Percentiles rank a stretch among this genome's conserved stretches.
These are phyloP conservation scores for Helicoverpa zea DNA, from an alignment of 1,140 invertebrate genomes.

Conservation along the genomic window DNA sequence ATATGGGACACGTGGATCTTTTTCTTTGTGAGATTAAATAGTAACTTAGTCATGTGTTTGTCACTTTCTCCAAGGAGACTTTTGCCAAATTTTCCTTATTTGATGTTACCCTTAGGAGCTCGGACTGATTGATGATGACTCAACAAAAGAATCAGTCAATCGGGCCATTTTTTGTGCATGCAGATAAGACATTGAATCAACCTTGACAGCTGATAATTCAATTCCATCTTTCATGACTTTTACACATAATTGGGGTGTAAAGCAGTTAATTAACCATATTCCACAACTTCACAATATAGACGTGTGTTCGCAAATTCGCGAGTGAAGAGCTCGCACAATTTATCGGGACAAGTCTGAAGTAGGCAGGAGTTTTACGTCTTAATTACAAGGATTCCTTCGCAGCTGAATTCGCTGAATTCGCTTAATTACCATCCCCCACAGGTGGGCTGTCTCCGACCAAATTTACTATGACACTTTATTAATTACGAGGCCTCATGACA, in stretches of 20 bases:
- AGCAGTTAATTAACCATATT: conserved; percentile 1
- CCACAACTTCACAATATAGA: neutral
- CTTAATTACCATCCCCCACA: neutral
- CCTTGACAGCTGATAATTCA: neutral
- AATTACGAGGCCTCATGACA: neutral
- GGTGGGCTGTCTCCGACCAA: neutral
- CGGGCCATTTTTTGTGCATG: too few relatives aligned
- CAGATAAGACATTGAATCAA: too few relatives aligned
- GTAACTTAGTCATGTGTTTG: too few relatives aligned
- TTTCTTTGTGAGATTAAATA: too few relatives aligned
- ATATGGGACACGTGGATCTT: too few relatives aligned
- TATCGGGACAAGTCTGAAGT: conserved; percentile 10
- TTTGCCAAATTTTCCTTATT: too few relatives aligned
- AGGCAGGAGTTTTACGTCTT: conserved; percentile 13
- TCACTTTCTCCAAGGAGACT: too few relatives aligned
- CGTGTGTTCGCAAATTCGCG: neutral
- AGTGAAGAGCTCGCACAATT: conserved; percentile 9
- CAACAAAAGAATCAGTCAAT: too few relatives aligned
- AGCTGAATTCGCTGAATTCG: neutral
- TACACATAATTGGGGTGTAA: neutral
- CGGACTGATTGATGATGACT: too few relatives aligned
- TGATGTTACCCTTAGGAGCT: too few relatives aligned
- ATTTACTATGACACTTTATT: conserved; percentile 17
- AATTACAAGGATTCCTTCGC: conserved; percentile 21
- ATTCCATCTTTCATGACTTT: neutral